phyloP scores from a whole-genome alignment of 1,140 invertebrate genomes.

The Probaryconus sp. region DNA sequence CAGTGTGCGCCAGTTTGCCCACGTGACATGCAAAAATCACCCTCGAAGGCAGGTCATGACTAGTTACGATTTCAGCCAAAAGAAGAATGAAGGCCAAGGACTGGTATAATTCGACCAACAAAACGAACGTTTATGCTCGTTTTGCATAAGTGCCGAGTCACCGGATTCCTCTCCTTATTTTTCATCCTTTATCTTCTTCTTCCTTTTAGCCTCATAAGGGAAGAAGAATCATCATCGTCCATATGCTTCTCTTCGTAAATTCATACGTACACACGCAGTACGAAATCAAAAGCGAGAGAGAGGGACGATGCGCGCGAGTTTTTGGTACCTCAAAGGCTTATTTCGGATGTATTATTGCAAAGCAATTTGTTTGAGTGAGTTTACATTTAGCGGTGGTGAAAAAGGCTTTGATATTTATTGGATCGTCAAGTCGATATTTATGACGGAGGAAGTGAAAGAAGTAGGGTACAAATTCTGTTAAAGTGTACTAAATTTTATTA shows the following conservation, averaged over 20 bases:
- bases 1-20: conserved; percentile 74
- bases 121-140: conserved; percentile 76
- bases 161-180: conserved; percentile 32
- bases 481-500: no score
- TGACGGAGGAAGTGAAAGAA: neutral
- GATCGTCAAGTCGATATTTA: no score
- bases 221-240: conserved; percentile 50
- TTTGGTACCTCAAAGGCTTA: conserved; percentile 47
- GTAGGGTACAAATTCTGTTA: conserved; percentile 19
- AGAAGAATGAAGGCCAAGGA: conserved; percentile 58
- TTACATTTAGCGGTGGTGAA: no score
- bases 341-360: conserved; percentile 33
- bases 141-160: conserved; percentile 75
- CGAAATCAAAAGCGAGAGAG: neutral
- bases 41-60: conserved; percentile 67
- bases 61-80: conserved; percentile 66
- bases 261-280: conserved; percentile 6
- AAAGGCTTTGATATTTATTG: no score
- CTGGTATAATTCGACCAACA: conserved; percentile 75
- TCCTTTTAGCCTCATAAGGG: conserved; percentile 30
- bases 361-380: conserved; percentile 31
- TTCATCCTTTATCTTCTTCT: no score
- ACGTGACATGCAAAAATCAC: conserved; percentile 77
- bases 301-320: conserved; percentile 16
- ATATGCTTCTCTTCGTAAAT: conserved; percentile 43